phyloP scores from a whole-genome alignment of 1,140 invertebrate species.

The Leguminivora glycinivorella region DNA sequence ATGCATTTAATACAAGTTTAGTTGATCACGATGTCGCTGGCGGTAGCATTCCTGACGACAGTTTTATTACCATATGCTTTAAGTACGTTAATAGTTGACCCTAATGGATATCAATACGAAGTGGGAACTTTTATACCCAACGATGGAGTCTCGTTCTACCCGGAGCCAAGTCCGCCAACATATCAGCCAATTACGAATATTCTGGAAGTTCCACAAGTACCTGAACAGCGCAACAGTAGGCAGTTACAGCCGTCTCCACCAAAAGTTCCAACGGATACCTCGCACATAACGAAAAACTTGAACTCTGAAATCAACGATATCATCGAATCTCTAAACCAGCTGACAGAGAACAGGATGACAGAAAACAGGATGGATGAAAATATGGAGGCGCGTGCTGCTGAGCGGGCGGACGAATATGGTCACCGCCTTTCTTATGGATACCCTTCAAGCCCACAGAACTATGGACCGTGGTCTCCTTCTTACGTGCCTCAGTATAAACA shows the following conservation, averaged over 20 bases:
- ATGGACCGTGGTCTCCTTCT: slow-evolving; percentile 18
- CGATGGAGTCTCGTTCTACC: neutral
- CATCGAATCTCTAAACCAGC: slow-evolving; percentile 33
- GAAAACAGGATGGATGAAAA: slow-evolving; percentile 31
- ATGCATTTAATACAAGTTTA: slow-evolving; percentile 5
- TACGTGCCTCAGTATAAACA: neutral
- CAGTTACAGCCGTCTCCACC: slow-evolving; percentile 14
- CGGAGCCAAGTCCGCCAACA: neutral
- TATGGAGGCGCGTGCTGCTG: slow-evolving; percentile 29
- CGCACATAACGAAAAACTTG: neutral
- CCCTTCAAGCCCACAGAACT: slow-evolving; percentile 30
- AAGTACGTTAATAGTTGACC: neutral
- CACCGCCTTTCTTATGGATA: slow-evolving; percentile 30
- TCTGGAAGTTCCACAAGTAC: slow-evolving; percentile 1
- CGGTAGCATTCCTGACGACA: neutral
- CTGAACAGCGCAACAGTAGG: slow-evolving; percentile 1
- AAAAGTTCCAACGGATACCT: slow-evolving; percentile 4
- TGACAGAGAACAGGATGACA: slow-evolving; percentile 28
- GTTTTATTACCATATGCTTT: neutral
- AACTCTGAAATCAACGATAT: slow-evolving; percentile 37
- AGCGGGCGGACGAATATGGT: slow-evolving; percentile 31
- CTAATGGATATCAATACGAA: slow-evolving; percentile 15
- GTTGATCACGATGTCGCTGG: slow-evolving; percentile 9
- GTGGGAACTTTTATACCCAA: slow-evolving; percentile 8
- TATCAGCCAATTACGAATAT: neutral